phyloP scores from a whole-genome alignment of 2,888 invertebrate species.

The Acrobasis repandana region DNA sequence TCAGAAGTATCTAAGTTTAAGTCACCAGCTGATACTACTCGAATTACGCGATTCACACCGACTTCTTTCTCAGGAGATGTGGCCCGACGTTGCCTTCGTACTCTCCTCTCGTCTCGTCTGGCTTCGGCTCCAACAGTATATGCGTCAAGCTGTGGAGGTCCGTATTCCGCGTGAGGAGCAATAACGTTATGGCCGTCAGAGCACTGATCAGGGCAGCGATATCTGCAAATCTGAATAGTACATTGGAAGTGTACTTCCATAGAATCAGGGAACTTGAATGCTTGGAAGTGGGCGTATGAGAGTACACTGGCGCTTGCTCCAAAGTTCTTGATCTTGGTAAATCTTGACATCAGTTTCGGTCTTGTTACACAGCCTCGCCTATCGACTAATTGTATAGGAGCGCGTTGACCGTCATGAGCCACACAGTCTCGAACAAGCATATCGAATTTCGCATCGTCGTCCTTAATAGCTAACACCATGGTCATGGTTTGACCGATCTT shows the following conservation, averaged over 20 bases:
- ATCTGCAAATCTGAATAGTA: conserved; percentile 96
- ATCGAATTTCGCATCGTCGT: conserved; percentile 97
- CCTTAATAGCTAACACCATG: conserved; percentile 97
- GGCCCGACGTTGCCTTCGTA: conserved; percentile 85
- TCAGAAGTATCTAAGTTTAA: conserved; percentile 91
- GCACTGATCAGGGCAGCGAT: conserved; percentile 96
- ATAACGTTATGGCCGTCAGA: conserved; percentile 84
- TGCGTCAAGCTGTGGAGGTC: conserved; percentile 85
- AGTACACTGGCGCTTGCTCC: conserved; percentile 96
- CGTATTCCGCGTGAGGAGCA: conserved; percentile 86
- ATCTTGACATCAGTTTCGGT: conserved; percentile 95
- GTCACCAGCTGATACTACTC: conserved; percentile 96
- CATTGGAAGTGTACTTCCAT: conserved; percentile 99
- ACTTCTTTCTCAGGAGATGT: conserved; percentile 89
- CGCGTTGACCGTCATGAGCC: conserved; percentile 96
- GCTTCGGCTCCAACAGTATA: conserved; percentile 85
- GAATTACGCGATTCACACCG: conserved; percentile 94
- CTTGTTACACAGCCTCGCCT: conserved; percentile 95
- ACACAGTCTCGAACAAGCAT: conserved; percentile 97
- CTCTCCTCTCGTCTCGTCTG: conserved; percentile 88
- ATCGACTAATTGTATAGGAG: conserved; percentile 96
- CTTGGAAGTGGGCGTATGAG: conserved; percentile 96
- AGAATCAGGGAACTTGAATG: conserved; percentile 97
- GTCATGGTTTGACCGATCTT: conserved; percentile 99
- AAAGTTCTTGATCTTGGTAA: conserved; percentile 97